Percentiles rank a stretch among this genome's conserved stretches.
Conservation (phyloP, 2,797 vertebrate species). For the Rhadinocentrus ornatus region DNA sequence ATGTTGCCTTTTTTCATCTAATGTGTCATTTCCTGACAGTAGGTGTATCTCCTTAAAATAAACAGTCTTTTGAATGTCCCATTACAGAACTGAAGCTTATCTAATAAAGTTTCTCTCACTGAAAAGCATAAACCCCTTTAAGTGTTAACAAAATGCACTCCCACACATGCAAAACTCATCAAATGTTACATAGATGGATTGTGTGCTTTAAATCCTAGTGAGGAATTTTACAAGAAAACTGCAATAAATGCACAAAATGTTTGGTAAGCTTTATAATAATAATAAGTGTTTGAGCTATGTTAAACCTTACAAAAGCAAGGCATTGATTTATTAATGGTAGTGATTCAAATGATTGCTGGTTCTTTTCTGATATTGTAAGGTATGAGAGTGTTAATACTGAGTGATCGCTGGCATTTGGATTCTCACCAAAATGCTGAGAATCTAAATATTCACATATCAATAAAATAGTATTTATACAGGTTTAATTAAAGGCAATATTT, state of each 20-base stretch:
- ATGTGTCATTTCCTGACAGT: constrained; percentile 34
- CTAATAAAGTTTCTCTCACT: constrained; percentile 23
- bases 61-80: constrained; percentile 54
- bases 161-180: constrained; percentile 2
- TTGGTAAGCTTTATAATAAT: constrained; percentile 11
- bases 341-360: background rate
- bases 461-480: background rate
- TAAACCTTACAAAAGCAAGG: constrained; percentile 3
- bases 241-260: constrained; percentile 18
- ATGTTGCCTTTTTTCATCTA: constrained; percentile 21
- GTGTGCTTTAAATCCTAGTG: constrained; percentile 3
- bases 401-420: background rate
- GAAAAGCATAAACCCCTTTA: constrained; percentile 22
- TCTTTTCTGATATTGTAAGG: background rate
- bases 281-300: background rate
- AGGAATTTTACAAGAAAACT: constrained; percentile 2
- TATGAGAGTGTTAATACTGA: background rate
- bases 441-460: too few species aligned
- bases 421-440: background rate
- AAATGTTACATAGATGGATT: constrained; percentile 7
- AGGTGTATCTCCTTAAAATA: constrained; percentile 54
- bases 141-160: constrained; percentile 16
- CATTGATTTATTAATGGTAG: constrained; percentile 2
- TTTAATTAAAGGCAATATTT: background rate
- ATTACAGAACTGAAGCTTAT: constrained; percentile 38